phyloP scores from a whole-genome alignment of 2,888 invertebrate species.

The Agrypnus murinus region DNA sequence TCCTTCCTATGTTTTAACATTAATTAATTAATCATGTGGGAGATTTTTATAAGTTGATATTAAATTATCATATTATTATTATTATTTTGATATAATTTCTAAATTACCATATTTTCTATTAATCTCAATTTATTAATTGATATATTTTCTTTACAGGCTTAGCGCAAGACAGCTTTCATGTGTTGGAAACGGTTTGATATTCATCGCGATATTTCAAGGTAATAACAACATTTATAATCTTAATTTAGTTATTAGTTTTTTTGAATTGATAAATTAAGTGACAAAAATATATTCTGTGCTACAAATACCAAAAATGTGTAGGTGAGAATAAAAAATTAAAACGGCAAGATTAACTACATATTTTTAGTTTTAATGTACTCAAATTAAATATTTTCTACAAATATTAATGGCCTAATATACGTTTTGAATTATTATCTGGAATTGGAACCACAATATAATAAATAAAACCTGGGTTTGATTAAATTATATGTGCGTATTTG shows the following conservation, averaged over 20 bases:
- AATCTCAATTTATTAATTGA: slow-evolving; percentile 27
- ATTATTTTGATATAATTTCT: slow-evolving; percentile 1
- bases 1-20: slow-evolving; percentile 26
- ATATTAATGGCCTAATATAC: too few relatives aligned
- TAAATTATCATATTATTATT: neutral
- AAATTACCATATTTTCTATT: slow-evolving; percentile 37
- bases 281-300: too few relatives aligned
- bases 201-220: slow-evolving; percentile 82
- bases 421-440: too few relatives aligned
- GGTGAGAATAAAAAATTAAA: too few relatives aligned
- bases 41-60: slow-evolving; percentile 8
- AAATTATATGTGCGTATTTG: too few relatives aligned
- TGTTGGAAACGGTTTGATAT: slow-evolving; percentile 78
- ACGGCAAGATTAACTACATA: too few relatives aligned
- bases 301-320: too few relatives aligned
- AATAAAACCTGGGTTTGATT: too few relatives aligned
- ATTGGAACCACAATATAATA: too few relatives aligned
- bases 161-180: slow-evolving; percentile 70
- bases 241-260: neutral
- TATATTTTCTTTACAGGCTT: slow-evolving; percentile 68
- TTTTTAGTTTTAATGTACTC: too few relatives aligned
- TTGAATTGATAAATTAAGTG: too few relatives aligned
- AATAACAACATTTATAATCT: slow-evolving; percentile 43
- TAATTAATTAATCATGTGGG: slow-evolving; percentile 34
- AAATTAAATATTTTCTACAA: too few relatives aligned